Conservation (phyloP, 2,888 invertebrate genomes). For the Conops quadrifasciatus region DNA sequence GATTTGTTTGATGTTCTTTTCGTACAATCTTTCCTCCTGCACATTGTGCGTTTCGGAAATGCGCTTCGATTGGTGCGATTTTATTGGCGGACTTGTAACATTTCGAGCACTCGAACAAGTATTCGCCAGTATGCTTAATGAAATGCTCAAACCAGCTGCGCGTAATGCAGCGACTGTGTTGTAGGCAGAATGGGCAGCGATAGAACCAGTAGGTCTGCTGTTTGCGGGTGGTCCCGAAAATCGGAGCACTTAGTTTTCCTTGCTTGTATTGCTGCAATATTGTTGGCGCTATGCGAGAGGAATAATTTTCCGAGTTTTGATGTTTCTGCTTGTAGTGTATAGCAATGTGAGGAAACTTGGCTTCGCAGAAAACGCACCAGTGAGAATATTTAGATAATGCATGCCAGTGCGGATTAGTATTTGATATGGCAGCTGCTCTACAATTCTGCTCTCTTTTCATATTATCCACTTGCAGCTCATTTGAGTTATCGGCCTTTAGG, state of each 20-base stretch:
- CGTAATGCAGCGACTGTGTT: conserved; percentile 43
- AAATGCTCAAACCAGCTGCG: conserved; percentile 72
- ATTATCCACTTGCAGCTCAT: not conserved
- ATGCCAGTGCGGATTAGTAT: conserved; percentile 56
- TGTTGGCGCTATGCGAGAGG: conserved; percentile 54
- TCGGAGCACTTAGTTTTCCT: conserved; percentile 40
- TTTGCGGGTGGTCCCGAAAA: conserved; percentile 41
- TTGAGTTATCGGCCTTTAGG: conserved; percentile 8
- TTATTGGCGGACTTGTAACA: conserved; percentile 63
- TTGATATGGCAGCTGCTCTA: conserved; percentile 42
- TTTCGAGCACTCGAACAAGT: conserved; percentile 71
- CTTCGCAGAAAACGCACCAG: conserved; percentile 54
- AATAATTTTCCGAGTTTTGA: conserved; percentile 51
- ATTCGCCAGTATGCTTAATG: conserved; percentile 81
- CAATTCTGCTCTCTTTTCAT: not conserved
- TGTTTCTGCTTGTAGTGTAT: conserved; percentile 55
- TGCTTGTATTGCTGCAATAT: conserved; percentile 48
- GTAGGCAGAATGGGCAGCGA: conserved; percentile 58
- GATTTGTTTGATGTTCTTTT: conserved; percentile 2
- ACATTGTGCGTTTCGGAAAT: conserved; percentile 27
- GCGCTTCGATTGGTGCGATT: conserved; percentile 31
- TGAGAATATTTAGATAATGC: conserved; percentile 48
- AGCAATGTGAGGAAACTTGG: conserved; percentile 53
- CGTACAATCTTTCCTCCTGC: conserved; percentile 28
- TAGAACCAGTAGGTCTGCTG: conserved; percentile 42